Evolutionary conservation across 2,888 invertebrate genomes (phyloP).

Genomic region (Pinctada fucata): DNA sequence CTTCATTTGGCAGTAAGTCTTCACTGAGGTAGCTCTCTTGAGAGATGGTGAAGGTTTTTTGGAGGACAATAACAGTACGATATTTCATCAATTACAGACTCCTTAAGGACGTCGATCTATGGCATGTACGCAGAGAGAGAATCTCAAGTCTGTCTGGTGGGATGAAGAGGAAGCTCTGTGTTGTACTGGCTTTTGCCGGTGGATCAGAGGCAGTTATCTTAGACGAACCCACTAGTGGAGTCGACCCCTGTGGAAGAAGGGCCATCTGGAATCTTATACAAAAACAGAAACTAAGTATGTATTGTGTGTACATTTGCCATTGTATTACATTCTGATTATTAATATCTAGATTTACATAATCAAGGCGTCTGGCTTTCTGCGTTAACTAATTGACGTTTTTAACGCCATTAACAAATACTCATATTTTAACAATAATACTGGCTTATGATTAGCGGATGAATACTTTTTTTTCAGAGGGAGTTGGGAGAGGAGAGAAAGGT

Average conservation of each 20-base stretch:
- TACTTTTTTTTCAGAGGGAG: too few relatives aligned
- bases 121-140: conserved; percentile 62
- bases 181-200: conserved; percentile 77
- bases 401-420: too few relatives aligned
- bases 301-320: background rate
- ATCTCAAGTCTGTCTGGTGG: conserved; percentile 76
- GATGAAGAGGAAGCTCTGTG: conserved; percentile 76
- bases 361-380: too few relatives aligned
- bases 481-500: too few relatives aligned
- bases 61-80: background rate
- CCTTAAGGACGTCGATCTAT: conserved; percentile 73
- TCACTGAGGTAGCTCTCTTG: too few relatives aligned
- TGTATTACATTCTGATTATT: background rate
- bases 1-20: too few relatives aligned
- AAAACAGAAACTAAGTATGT: conserved; percentile 67
- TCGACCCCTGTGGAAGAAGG: conserved; percentile 77
- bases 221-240: conserved; percentile 77
- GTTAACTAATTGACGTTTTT: too few relatives aligned
- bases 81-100: conserved; percentile 51
- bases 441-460: too few relatives aligned
- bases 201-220: conserved; percentile 76
- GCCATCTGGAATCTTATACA: conserved; percentile 77
- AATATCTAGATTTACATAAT: too few relatives aligned
- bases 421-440: too few relatives aligned
- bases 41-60: too few relatives aligned